Percentiles rank a stretch among this genome's conserved stretches.
Evolutionary conservation across 2,888 invertebrate species (phyloP).

Genomic region (Quadroppia sp.): DNA sequence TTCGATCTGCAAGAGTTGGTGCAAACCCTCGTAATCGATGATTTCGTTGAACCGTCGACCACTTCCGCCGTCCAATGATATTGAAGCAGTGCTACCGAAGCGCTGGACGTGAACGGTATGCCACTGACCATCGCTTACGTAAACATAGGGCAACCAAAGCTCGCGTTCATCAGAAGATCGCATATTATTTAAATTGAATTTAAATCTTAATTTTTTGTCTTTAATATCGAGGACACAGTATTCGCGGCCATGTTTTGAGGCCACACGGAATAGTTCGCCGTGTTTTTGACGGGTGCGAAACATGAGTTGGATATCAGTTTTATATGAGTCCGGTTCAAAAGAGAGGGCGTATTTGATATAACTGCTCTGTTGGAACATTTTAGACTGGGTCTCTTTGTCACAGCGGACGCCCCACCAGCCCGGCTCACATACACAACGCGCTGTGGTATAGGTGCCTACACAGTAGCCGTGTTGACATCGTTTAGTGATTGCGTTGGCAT

Average conservation of each 20-base stretch:
- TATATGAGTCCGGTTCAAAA: slow-evolving; percentile 86
- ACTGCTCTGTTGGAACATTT: slow-evolving; percentile 83
- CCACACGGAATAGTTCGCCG: slow-evolving; percentile 87
- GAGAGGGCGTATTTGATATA: slow-evolving; percentile 95
- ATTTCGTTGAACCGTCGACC: slow-evolving; percentile 89
- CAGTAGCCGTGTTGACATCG: slow-evolving; percentile 88
- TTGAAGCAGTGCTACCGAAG: slow-evolving; percentile 84
- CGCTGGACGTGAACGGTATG: slow-evolving; percentile 86
- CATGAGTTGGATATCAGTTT: slow-evolving; percentile 84
- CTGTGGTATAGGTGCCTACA: slow-evolving; percentile 74
- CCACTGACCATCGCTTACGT: slow-evolving; percentile 95
- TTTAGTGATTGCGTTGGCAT: slow-evolving; percentile 66
- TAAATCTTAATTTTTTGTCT: slow-evolving; percentile 80
- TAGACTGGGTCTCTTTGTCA: slow-evolving; percentile 60
- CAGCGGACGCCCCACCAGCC: slow-evolving; percentile 77
- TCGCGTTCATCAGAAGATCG: slow-evolving; percentile 78
- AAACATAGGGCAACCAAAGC: slow-evolving; percentile 81
- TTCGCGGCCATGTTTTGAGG: slow-evolving; percentile 88
- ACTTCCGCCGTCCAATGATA: slow-evolving; percentile 91
- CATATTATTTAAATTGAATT: slow-evolving; percentile 85
- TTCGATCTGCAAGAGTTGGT: slow-evolving; percentile 85
- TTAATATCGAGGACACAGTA: slow-evolving; percentile 77
- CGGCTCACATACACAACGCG: slow-evolving; percentile 87
- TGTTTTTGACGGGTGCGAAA: slow-evolving; percentile 90
- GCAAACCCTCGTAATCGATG: slow-evolving; percentile 74